Percentiles rank a stretch among this genome's conserved stretches.
These are phyloP conservation scores for Leucopsar rothschildi DNA, from an alignment of 2,113 vertebrate genomes.

Conservation along the genomic window DNA sequence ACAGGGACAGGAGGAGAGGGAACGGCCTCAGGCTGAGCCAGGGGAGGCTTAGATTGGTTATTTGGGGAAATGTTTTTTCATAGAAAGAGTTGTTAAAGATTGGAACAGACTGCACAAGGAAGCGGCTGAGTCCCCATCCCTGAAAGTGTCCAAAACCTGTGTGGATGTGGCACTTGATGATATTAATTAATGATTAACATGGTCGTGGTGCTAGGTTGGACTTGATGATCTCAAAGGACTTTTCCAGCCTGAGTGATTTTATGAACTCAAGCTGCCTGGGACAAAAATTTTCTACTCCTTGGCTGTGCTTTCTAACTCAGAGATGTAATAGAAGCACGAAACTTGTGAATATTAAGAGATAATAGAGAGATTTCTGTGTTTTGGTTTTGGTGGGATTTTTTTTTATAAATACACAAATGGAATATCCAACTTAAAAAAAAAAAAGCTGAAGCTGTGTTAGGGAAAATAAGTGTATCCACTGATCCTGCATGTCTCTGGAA, in stretches of 20 bases:
- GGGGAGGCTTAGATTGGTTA: accelerated
- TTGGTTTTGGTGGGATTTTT: background rate
- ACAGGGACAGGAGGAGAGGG: background rate
- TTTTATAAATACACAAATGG: background rate
- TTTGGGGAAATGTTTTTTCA: background rate
- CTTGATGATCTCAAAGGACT: background rate
- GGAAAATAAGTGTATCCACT: background rate
- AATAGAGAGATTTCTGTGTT: background rate
- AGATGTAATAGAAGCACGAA: background rate
- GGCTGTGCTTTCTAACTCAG: background rate
- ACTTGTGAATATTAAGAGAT: background rate
- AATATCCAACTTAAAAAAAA: background rate
- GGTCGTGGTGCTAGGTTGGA: background rate
- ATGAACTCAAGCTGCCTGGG: background rate
- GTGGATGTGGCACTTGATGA: background rate
- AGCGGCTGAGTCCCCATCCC: background rate
- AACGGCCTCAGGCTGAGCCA: accelerated
- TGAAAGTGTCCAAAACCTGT: background rate
- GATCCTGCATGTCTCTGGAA: background rate
- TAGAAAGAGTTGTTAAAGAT: background rate
- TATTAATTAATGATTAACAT: background rate
- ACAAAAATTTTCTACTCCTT: background rate
- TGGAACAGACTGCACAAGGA: background rate
- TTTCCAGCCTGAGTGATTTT: background rate
- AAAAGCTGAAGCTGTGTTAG: background rate